Base-by-base conservation (phyloP, 1,140 invertebrate genomes). In the Papilio glaucus region DNA sequence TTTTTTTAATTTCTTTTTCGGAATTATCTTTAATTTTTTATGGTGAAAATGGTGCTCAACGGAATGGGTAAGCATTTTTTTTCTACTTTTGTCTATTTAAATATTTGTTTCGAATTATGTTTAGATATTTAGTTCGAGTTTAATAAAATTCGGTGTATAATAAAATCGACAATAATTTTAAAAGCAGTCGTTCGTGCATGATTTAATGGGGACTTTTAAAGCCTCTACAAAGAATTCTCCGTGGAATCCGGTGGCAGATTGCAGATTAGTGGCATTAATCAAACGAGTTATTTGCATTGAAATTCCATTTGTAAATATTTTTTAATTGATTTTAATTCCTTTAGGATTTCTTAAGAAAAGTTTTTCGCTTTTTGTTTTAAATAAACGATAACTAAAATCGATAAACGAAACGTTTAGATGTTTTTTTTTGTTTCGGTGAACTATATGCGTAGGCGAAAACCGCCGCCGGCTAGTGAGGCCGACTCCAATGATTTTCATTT, bases 181-280 rank as follows among this genome's bases (percentile, higher is more conserved):
- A 78, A 73, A 79, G 61, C 26, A 53, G 41, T 73, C 65, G 68
- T 61, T 26, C 67, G 71, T 49, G 45, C 72, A 73, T 77, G 82
- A 81, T 82, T 81, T 82, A 82, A 49, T 76, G 76, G 72, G 75
- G 71, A 71, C 75, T 38, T 67, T 71, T 74, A 71, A 75, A 79
- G 76, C 76, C 76, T 81, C 77, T 71, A 62, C 72, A 39, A 61
- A 73, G 82, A 80, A 85, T 85, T 76, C 77, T 73, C 60, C 72
- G 78, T 80, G 82, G 87, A 89, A 90, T 90, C 75, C 90, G 74
- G 90, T 92, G 90, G 90, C 90, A 90, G 90, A 90, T 92, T 89
- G 78, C 77, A 87, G 87, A 92, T 92, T 88, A 88, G 68, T 78
- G 45, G 63, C 79, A 87, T 92, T 86, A 81, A 90, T 92, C 87